Base-by-base conservation (phyloP, 2,888 invertebrate species). In the Chaitophorus viminalis region DNA sequence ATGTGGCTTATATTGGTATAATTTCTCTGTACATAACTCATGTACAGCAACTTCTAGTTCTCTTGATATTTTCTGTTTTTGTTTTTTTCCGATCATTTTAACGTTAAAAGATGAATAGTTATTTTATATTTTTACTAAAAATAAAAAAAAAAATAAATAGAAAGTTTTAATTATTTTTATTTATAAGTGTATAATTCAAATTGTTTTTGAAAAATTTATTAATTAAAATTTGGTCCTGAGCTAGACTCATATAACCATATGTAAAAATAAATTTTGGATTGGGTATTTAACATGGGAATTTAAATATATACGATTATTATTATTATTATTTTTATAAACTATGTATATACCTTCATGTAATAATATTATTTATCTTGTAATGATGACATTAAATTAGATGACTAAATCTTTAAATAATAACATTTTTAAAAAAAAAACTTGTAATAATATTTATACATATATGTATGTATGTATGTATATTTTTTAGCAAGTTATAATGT, bases 251-350 rank as follows among this genome's bases (percentile, higher is more conserved):
- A 46, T 65, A 76, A 39, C 31, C 46, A 65, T 65, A 14, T 60
- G 17, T 29, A 70, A 77, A 78, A 78, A 25, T 46, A 78, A 85
- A 65, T 76, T 78, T 78, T 76, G 85, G 85, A 70, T 77, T 85
- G 85, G 85, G 85, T 85, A 77, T 78, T 85, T 70, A 70, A 85
- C 68, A 78, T 46, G 84, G 84, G 84, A 84, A 76, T 84, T 54
- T 54, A 82, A 31, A 46, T 46, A 46, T 70, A 82, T 82, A 82
- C 29, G n/a, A 74, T 82, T 74, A 74, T 70, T 70, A 82, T 74
- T 70, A 82, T 74, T 74, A 82, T 65, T 70, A 82, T 72, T 82
- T 74, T 82, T 54, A 82, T 54, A 54, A 74, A 72, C 17, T 54
- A 82, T 18, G 4, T 82, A 70, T 70, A 81, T 46, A 82, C 68